Conservation (phyloP, 2,888 invertebrate genomes). For the Corbicula japonica region DNA sequence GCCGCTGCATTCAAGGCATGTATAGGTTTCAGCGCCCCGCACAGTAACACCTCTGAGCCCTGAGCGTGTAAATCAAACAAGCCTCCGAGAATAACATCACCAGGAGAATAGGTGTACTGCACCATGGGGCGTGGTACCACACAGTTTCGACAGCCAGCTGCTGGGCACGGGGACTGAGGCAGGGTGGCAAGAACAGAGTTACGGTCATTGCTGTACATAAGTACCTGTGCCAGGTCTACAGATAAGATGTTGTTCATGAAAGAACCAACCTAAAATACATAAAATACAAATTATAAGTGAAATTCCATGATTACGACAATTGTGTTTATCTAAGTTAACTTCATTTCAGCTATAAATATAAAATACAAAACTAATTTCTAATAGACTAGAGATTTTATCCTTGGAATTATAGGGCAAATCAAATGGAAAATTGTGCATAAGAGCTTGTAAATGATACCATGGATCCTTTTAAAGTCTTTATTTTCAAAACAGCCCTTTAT, state of each 20-base stretch:
- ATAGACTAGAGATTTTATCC: too few species aligned
- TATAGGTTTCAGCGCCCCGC: slow-evolving; percentile 65
- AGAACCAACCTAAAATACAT: slow-evolving; percentile 77
- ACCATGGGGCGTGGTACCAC: slow-evolving; percentile 62
- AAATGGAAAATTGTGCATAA: too few species aligned
- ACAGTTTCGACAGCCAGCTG: slow-evolving; percentile 74
- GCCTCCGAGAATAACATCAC: slow-evolving; percentile 77
- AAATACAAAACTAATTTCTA: too few species aligned
- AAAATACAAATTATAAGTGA: too few species aligned
- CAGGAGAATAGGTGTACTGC: slow-evolving; percentile 70
- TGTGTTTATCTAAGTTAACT: too few species aligned
- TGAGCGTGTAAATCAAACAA: slow-evolving; percentile 73
- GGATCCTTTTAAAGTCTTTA: too few species aligned
- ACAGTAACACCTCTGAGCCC: slow-evolving; percentile 73
- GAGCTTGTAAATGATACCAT: too few species aligned
- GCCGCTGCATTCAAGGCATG: slow-evolving; percentile 77
- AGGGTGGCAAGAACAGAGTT: slow-evolving; percentile 40
- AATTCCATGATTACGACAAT: too few species aligned
- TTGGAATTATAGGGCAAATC: too few species aligned
- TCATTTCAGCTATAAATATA: too few species aligned
- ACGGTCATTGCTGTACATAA: slow-evolving; percentile 68
- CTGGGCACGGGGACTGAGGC: slow-evolving; percentile 73
- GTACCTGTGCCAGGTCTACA: slow-evolving; percentile 54
- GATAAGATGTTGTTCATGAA: slow-evolving; percentile 62
- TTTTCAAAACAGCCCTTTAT: too few species aligned